phyloP scores from a whole-genome alignment of 2,888 invertebrate genomes.

The Ypsolopha scabrella region DNA sequence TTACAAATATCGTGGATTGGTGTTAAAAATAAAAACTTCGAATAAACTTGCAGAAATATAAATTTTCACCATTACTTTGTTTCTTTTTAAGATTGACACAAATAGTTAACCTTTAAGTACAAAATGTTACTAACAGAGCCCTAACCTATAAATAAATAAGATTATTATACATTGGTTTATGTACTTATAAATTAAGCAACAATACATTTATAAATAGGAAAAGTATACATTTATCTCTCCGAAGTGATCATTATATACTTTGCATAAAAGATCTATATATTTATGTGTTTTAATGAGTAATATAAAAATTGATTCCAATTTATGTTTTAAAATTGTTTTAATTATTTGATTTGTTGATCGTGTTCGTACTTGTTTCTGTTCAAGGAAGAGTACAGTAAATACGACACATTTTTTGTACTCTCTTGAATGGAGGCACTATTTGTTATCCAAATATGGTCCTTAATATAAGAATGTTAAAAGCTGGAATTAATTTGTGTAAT shows the following conservation, averaged over 20 bases:
- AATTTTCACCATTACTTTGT: too few relatives aligned
- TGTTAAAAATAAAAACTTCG: too few relatives aligned
- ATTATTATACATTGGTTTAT: constrained; percentile 48
- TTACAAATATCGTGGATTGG: too few relatives aligned
- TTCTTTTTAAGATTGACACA: constrained; percentile 28
- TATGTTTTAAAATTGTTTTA: neutral
- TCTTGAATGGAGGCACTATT: neutral
- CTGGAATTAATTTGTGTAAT: constrained; percentile 40
- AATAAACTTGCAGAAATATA: too few relatives aligned
- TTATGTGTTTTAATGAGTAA: neutral
- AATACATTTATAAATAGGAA: constrained; percentile 12
- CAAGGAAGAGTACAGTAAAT: constrained; percentile 5
- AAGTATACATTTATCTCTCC: neutral
- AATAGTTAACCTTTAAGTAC: constrained; percentile 47
- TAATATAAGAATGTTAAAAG: constrained; percentile 55
- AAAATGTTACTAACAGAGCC: constrained; percentile 53
- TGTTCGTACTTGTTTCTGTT: neutral
- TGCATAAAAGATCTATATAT: neutral
- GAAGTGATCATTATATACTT: neutral
- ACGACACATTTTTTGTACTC: constrained; percentile 23
- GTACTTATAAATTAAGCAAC: constrained; percentile 45
- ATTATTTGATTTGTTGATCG: neutral
- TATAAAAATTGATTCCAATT: neutral
- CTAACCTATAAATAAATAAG: constrained; percentile 22
- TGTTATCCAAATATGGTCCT: constrained; percentile 44